phyloP scores from a whole-genome alignment of 2,888 invertebrate species.

The Pterobdella sp. region DNA sequence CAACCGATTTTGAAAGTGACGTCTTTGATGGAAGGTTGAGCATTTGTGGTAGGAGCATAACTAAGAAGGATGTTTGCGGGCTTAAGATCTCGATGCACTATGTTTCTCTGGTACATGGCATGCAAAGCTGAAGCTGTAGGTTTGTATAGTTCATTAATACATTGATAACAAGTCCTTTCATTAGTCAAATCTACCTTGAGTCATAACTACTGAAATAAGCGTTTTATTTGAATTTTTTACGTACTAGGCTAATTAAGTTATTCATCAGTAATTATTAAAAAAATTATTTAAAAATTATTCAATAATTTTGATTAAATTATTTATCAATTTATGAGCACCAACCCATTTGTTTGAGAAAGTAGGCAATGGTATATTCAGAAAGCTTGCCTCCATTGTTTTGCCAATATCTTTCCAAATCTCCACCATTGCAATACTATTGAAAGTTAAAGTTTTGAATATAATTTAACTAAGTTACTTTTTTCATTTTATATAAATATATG shows the following conservation, averaged over 20 bases:
- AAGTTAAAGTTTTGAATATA: background rate
- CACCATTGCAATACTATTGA: slow-evolving; percentile 18
- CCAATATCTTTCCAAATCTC: slow-evolving; percentile 22
- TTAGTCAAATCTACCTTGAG: too few species aligned
- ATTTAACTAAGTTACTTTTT: background rate
- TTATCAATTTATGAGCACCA: too few species aligned
- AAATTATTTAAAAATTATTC: too few species aligned
- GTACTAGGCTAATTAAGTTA: too few species aligned
- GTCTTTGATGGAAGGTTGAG: background rate
- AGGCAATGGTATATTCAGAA: slow-evolving; percentile 11
- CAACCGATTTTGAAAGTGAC: slow-evolving; percentile 24
- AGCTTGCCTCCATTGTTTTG: slow-evolving; percentile 1
- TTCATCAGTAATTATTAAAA: too few species aligned
- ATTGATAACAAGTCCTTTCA: too few species aligned
- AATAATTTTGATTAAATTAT: too few species aligned
- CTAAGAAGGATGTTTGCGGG: slow-evolving; percentile 20
- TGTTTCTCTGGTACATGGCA: slow-evolving; percentile 13
- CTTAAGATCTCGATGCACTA: slow-evolving; percentile 22
- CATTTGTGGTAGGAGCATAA: background rate
- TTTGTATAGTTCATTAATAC: too few species aligned
- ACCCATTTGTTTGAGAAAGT: slow-evolving; percentile 20
- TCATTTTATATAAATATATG: background rate
- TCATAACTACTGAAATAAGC: too few species aligned
- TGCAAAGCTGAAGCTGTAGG: slow-evolving; percentile 14
- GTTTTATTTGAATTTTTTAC: too few species aligned